phyloP scores from a whole-genome alignment of 2,113 vertebrate genomes.

The Dicentrarchus labrax region DNA sequence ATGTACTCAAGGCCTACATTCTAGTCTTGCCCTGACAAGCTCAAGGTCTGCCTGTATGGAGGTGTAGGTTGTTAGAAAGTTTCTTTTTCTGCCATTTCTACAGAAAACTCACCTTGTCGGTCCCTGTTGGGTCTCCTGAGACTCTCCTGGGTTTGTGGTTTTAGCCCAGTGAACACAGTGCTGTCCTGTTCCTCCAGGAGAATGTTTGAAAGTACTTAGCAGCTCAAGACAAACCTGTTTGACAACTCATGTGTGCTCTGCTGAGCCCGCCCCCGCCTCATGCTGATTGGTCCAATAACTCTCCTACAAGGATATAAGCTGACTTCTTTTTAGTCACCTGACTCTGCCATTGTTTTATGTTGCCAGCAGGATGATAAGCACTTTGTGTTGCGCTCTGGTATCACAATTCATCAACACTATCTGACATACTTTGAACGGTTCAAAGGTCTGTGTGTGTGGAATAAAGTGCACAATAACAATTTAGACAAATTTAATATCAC shows the following conservation, averaged over 20 bases:
- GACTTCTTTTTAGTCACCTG: conserved; percentile 53
- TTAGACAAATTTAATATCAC: conserved; percentile 59
- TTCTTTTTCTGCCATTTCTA: too few relatives aligned
- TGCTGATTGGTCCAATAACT: conserved; percentile 52
- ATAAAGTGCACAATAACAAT: conserved; percentile 13
- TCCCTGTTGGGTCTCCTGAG: neutral
- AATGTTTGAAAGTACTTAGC: conserved; percentile 31
- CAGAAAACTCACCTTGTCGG: conserved; percentile 62
- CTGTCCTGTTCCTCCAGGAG: neutral
- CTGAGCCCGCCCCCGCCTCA: conserved; percentile 54
- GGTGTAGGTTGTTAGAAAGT: neutral
- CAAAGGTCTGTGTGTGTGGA: conserved; percentile 11
- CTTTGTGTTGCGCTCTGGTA: neutral
- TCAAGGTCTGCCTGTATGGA: conserved; percentile 2
- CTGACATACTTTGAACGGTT: neutral
- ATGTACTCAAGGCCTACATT: conserved; percentile 33
- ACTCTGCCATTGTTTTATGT: conserved; percentile 17
- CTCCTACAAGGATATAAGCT: conserved; percentile 45
- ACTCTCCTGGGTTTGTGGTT: neutral
- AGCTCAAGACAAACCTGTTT: conserved; percentile 79
- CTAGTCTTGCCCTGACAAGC: conserved; percentile 42
- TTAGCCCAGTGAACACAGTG: neutral
- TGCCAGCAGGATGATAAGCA: neutral
- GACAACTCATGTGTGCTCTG: conserved; percentile 63
- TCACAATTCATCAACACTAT: neutral